Base-by-base conservation (phyloP, 2,113 vertebrate genomes). In the Onychostoma macrolepis region DNA sequence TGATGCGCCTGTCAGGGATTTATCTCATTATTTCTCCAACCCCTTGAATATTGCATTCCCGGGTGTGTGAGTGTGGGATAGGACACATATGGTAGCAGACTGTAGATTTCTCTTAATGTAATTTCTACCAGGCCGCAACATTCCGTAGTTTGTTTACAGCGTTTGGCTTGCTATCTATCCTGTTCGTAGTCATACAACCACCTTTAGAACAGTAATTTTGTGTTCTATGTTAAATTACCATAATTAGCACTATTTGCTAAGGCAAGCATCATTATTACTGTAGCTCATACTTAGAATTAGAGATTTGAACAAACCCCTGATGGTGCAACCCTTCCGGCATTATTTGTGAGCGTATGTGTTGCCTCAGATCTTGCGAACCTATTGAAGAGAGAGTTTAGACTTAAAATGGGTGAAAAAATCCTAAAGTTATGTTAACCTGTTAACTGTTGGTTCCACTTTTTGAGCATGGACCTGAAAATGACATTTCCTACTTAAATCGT, bases 1-100 rank as follows among this genome's bases (percentile, higher is more conserved):
- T 83, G 74, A 86, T 36, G 19, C 15, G 77, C 6, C 84, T 71
- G 79, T 58, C 84, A 65, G 58, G 71, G 77, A 56, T 67, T 85
- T 53, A 84, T 80, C 63, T 65, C 65, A 30, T 80, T 87, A 71
- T 45, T 53, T 85, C 56, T 78, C 77, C 43, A 83, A n/a, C 69
- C 45, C 36, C 61, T 58, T 83, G 86, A 69, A 83, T 79, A 86
- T 86, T 78, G 63, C 69, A 12, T 43, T 33, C 19, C n/a, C 7
- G 24, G 19, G 21, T 80, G n/a, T 72, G 19, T 77, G n/a, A 61
- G 78, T 56, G 65, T 63, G 82, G 9, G 67, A 9, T 76, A 24
- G 71, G 50, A 11, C 69, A 38, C 53, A 67, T 67, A 48, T 17
- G 24, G 43, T 69, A 50, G 38, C 63, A 67, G 24, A 74, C n/a